Conservation (phyloP, 2,888 invertebrate genomes). For the Lasius fuliginosus region DNA sequence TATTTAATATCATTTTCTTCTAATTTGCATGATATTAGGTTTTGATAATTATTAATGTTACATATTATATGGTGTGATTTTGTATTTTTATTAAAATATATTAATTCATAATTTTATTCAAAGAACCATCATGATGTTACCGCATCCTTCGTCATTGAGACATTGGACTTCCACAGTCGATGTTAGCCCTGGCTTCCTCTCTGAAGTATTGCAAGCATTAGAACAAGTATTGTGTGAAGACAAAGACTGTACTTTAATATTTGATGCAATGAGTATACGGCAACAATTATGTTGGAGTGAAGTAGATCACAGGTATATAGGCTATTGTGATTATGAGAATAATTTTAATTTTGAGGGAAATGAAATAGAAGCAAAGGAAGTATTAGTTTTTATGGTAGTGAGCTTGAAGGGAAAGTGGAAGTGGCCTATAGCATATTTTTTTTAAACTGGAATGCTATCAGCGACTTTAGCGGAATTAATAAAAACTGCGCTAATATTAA, state of each 20-base stretch:
- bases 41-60: no score
- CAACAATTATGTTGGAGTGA: conserved; percentile 2
- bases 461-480: background rate
- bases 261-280: background rate
- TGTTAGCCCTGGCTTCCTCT: background rate
- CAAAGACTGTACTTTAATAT: background rate
- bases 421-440: conserved; percentile 2
- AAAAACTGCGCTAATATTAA: background rate
- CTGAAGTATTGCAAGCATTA: background rate
- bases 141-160: background rate
- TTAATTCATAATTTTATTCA: background rate
- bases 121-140: background rate
- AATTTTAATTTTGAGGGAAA: background rate
- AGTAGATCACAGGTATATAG: background rate
- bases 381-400: background rate
- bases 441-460: background rate
- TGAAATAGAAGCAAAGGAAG: background rate
- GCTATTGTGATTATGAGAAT: conserved; percentile 8
- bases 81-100: no score
- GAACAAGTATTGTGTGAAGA: background rate
- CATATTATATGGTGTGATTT: no score
- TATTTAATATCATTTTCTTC: no score
- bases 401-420: background rate
- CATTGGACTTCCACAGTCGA: background rate
- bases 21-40: no score